Percentiles rank a stretch among this genome's conserved stretches.
phyloP scores from a whole-genome alignment of 2,113 vertebrate genomes.

The Syngnathus floridae region DNA sequence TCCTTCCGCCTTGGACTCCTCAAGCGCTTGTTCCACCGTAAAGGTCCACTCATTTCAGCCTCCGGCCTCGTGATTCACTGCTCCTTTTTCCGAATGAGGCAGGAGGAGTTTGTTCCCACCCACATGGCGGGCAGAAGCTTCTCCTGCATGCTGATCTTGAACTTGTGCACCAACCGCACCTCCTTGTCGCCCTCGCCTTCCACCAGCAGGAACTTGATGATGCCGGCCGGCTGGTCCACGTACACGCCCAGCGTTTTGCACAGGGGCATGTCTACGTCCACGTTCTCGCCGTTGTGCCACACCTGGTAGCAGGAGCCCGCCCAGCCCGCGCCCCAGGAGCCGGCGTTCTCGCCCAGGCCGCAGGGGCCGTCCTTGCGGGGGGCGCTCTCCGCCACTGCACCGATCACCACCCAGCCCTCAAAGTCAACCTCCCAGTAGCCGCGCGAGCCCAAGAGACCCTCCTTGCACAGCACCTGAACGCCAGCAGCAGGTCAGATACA shows the following conservation, averaged over 20 bases:
- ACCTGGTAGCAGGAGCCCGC: constrained; percentile 67
- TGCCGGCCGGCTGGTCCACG: constrained; percentile 69
- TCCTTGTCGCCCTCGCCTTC: constrained; percentile 54
- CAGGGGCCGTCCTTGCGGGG: constrained; percentile 61
- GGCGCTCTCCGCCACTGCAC: constrained; percentile 45
- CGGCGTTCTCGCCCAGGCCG: constrained; percentile 67
- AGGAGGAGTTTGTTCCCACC: constrained; percentile 66
- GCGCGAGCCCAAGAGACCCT: constrained; percentile 56
- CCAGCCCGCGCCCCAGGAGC: constrained; percentile 72
- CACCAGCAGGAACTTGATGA: constrained; percentile 64
- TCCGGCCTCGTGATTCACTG: constrained; percentile 21
- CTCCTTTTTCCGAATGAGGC: constrained; percentile 55
- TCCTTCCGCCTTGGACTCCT: background rate
- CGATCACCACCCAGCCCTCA: constrained; percentile 71
- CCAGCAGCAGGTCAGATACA: background rate
- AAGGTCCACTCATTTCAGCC: constrained; percentile 8
- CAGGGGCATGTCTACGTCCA: constrained; percentile 40
- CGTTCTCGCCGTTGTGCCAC: constrained; percentile 67
- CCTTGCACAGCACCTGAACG: constrained; percentile 67
- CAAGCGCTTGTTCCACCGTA: constrained; percentile 16
- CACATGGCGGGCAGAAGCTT: constrained; percentile 66
- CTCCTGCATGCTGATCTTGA: constrained; percentile 48
- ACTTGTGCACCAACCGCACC: constrained; percentile 61
- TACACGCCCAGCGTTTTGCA: constrained; percentile 57
- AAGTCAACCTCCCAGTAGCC: constrained; percentile 75